Evolutionary conservation across 1,140 invertebrate species (phyloP), one percentile per base, ranked within the genome.

Genomic region (Condylostylus longicornis): DNA sequence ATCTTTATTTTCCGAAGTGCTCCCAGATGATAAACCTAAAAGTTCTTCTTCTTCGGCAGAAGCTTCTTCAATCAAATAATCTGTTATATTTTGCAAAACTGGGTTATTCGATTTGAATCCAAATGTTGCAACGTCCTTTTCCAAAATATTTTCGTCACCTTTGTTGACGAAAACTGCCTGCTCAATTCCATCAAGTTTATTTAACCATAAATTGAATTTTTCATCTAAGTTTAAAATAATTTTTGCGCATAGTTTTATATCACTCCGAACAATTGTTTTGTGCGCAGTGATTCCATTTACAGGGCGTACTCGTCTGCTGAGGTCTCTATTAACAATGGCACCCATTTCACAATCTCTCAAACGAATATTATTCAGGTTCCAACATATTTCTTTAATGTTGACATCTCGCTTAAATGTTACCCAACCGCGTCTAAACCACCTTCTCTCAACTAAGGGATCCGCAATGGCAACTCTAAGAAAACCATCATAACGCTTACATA

Each of bases 301-400:
- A 4, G 85, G 80, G 1, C 95, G 77, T 35, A 98, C 85, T 21
- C 95, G 74, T 13, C 90, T 75, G 42, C 82, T 88, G 10, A 97
- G 63, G 63, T 98, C 94, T 4, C 93, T 70, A 60, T 96, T 96
- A 1, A 96, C 83, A 48, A 91, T 91, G 2, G 89, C 85, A 5
- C 86, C 85, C 48, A 95, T 68, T 69, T 98, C 86, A 67, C 84
- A 79, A 61, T 98, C 83, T 83, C 90, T 28, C 17, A 61, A 42
- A 13, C 58, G 48, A 42, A 95, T 90, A 50, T 93, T 96, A 54
- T 97, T 98, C 8, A 98, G 70, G 60, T 88, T 93, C 93, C 93
- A 99, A 61, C 95, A 99, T 40, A 98, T 98, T 61, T 98, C 93
- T 61, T 97, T 98, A 41, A 99, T 98, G 58, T 98, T 97, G 6